Evolutionary conservation across 1,140 invertebrate species (phyloP), one percentile per base, ranked within the genome.

Genomic region (Alviniconcha marisindica): DNA sequence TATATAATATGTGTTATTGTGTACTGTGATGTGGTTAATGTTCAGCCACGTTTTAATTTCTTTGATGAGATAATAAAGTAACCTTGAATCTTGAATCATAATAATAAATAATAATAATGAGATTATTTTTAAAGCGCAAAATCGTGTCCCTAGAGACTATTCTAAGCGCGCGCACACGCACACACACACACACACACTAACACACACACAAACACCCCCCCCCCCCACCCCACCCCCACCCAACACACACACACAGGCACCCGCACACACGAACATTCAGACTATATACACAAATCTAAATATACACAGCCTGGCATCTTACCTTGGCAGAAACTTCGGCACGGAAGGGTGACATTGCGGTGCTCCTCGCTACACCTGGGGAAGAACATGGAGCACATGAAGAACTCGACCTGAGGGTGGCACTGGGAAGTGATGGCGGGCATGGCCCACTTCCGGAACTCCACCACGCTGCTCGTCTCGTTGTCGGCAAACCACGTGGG

Each of bases 371-470:
- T 60, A 31, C 83, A 84, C 42, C 36, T 33, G 2, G 83, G 83
- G 40, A 84, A 81, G 38, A 84, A 84, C 18, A 54, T 69, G 38
- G 78, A 51, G 44, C 83, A 84, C 54, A 77, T 77, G 79, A 81
- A 84, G 80, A 81, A 84, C 44, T 81, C 78, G 28, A 73, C 56
- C 40, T 51, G 18, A 1, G 42, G 69, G 31, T 71, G 80, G 33
- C 83, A 84, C 7, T 21, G 31, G 24, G 79, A 21, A n/a, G 7
- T 0, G 42, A 84, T 66, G 24, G 73, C 76, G 2, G 69, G 83
- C 42, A 77, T 36, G 40, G 78, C 79, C 77, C 73, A 84, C 24
- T 31, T 56, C 36, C 77, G 2, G 63, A 84, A 84, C 28, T 10
- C 66, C n/a, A 28, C 21, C 12, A 81, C 66, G 28, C 31, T 66